Evolutionary conservation across 1,140 invertebrate species (phyloP).

Genomic region (Ceratoteleas bidentatus): DNA sequence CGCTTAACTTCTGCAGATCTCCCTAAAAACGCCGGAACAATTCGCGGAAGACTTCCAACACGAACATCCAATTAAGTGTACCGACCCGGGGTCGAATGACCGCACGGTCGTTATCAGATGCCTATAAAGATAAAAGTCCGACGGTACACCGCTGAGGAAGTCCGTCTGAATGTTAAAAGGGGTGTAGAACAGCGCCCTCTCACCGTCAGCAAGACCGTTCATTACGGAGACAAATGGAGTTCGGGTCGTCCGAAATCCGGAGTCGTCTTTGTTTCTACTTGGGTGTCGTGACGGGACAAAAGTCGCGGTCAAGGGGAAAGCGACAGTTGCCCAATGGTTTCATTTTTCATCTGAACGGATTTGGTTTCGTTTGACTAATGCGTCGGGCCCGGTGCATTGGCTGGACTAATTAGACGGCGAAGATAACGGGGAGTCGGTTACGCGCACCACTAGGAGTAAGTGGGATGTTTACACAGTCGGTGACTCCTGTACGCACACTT

Average conservation of each 20-base stretch:
- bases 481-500: conserved; percentile 55
- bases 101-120: conserved; percentile 29
- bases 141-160: conserved; percentile 23
- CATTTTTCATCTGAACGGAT: no score
- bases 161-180: conserved; percentile 32
- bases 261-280: conserved; percentile 28
- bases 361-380: no score
- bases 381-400: neutral
- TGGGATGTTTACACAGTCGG: conserved; percentile 50
- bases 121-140: conserved; percentile 32
- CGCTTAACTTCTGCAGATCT: no score
- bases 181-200: neutral
- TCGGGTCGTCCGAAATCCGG: no score
- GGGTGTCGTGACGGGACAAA: conserved; percentile 35
- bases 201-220: conserved; percentile 1
- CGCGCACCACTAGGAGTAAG: conserved; percentile 18
- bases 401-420: no score
- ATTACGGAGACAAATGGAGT: no score
- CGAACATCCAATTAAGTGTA: no score
- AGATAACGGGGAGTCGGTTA: conserved; percentile 31
- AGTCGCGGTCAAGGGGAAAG: conserved; percentile 12
- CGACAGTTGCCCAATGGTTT: neutral
- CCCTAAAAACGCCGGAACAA: no score
- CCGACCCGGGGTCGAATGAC: no score
- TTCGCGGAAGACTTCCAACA: no score